phyloP scores from a whole-genome alignment of 2,888 invertebrate species.

The Atrina japonica region DNA sequence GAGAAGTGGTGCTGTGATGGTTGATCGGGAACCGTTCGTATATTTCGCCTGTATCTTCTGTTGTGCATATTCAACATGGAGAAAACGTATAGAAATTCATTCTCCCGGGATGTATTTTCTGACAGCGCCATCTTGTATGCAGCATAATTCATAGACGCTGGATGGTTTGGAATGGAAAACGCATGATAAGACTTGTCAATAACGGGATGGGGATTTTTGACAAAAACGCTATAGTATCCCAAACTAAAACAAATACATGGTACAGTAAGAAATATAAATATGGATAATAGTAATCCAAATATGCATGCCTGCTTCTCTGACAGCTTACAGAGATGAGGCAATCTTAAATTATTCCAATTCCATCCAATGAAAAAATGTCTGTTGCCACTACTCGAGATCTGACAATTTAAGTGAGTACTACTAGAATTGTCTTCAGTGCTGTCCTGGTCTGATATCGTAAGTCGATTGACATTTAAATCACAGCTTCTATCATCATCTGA shows the following conservation, averaged over 20 bases:
- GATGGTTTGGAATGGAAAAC: constrained; percentile 76
- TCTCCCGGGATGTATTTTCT: neutral
- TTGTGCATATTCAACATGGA: neutral
- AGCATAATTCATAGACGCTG: constrained; percentile 68
- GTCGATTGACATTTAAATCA: too few species aligned
- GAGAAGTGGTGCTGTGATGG: too few species aligned
- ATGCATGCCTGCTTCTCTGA: neutral
- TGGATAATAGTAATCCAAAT: constrained; percentile 48
- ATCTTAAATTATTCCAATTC: too few species aligned
- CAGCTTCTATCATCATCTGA: too few species aligned
- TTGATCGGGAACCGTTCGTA: constrained; percentile 2
- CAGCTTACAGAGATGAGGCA: too few species aligned
- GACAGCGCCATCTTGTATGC: constrained; percentile 61
- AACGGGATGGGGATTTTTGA: constrained; percentile 61
- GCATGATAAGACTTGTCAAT: constrained; percentile 76
- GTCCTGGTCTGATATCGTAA: too few species aligned
- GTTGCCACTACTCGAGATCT: too few species aligned
- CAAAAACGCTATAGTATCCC: constrained; percentile 63
- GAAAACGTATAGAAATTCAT: neutral
- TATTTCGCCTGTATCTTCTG: neutral
- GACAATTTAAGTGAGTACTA: too few species aligned
- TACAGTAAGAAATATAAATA: constrained; percentile 48
- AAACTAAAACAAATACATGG: constrained; percentile 52
- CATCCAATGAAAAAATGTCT: too few species aligned
- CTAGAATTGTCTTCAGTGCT: too few species aligned